phyloP scores from a whole-genome alignment of 2,888 invertebrate species.

The Athrips mouffetella region DNA sequence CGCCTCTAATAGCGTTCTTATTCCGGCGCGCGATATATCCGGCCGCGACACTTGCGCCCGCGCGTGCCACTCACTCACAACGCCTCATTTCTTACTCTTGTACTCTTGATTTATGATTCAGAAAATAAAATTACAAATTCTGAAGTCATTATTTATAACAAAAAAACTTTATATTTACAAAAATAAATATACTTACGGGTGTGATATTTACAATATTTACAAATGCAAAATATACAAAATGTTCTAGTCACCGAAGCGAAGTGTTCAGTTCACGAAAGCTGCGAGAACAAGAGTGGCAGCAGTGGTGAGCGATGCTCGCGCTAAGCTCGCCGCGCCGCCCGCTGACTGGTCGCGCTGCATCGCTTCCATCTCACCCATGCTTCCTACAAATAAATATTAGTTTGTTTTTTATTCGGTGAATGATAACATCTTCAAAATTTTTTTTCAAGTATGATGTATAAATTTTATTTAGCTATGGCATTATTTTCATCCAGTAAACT shows the following conservation, averaged over 20 bases:
- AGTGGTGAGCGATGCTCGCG: constrained; percentile 2
- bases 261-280: constrained; percentile 10
- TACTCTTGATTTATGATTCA: constrained; percentile 13
- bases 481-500: no score
- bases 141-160: constrained; percentile 15
- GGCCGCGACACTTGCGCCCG: constrained; percentile 11
- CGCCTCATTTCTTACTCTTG: not conserved
- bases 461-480: no score
- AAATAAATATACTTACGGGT: constrained; percentile 4
- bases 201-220: constrained; percentile 37
- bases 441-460: no score
- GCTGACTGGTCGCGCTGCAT: constrained; percentile 80
- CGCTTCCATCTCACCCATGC: constrained; percentile 59
- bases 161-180: constrained; percentile 24
- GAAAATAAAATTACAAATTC: constrained; percentile 22
- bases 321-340: constrained; percentile 16
- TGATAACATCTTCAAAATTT: not conserved
- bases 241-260: constrained; percentile 6
- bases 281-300: constrained; percentile 8
- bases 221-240: constrained; percentile 34
- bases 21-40: constrained; percentile 24
- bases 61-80: constrained; percentile 10
- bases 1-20: constrained; percentile 27
- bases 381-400: not conserved
- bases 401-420: not conserved